phyloP scores from a whole-genome alignment of 1,140 invertebrate genomes.

The Drosophila bifasciata region DNA sequence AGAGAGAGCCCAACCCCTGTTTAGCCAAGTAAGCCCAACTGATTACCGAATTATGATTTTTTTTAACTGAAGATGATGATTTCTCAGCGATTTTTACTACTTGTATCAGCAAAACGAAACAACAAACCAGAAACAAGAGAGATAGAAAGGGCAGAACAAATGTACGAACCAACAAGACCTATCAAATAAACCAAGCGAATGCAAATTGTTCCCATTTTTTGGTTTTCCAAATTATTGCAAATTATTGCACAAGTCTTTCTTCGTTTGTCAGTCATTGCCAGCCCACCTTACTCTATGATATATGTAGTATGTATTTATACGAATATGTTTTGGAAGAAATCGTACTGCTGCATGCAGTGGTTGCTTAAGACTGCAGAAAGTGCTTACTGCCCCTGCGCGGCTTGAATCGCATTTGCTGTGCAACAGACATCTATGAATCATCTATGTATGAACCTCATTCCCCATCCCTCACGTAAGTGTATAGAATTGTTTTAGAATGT shows the following conservation, averaged over 20 bases:
- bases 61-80: slow-evolving; percentile 23
- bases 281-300: slow-evolving; percentile 49
- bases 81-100: slow-evolving; percentile 34
- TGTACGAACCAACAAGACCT: background rate
- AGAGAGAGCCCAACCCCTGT: slow-evolving; percentile 37
- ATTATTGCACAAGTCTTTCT: slow-evolving; percentile 13
- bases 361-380: slow-evolving; percentile 28
- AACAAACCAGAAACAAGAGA: no score
- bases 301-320: slow-evolving; percentile 41
- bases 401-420: slow-evolving; percentile 65
- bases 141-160: no score
- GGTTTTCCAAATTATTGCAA: slow-evolving; percentile 37
- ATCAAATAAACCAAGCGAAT: slow-evolving; percentile 23
- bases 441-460: slow-evolving; percentile 20
- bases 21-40: slow-evolving; percentile 61
- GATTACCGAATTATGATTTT: slow-evolving; percentile 43
- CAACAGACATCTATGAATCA: slow-evolving; percentile 14
- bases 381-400: slow-evolving; percentile 39
- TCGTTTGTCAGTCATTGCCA: slow-evolving; percentile 36
- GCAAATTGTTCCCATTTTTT: slow-evolving; percentile 26
- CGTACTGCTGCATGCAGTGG: slow-evolving; percentile 12
- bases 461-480: slow-evolving; percentile 37
- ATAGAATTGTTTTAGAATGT: slow-evolving; percentile 56
- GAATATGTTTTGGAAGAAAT: slow-evolving; percentile 34
- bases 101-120: no score